A percentile compares a stretch with the other conserved stretches of the same genome.
These are phyloP conservation scores for Coenobita brevimanus DNA, from an alignment of 1,140 invertebrate genomes.

Conservation along the genomic window DNA sequence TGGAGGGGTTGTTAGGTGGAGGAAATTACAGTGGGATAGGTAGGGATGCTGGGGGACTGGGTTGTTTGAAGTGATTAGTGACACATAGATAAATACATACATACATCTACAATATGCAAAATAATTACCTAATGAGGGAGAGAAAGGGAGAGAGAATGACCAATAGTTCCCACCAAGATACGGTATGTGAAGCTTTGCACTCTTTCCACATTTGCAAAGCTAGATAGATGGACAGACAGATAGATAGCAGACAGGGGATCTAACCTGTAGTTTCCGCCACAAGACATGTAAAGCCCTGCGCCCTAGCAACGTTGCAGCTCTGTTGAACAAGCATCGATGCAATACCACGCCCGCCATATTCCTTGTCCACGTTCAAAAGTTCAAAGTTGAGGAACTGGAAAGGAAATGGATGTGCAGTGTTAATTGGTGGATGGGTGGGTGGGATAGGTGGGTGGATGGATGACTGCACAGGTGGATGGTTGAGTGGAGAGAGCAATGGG, in stretches of 20 bases:
- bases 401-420: neutral
- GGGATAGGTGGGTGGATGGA: neutral
- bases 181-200: neutral
- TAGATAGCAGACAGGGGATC: too few species aligned
- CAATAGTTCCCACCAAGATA: neutral
- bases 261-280: constrained; percentile 68
- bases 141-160: neutral
- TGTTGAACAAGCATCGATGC: constrained; percentile 68
- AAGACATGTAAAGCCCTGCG: constrained; percentile 56
- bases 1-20: neutral
- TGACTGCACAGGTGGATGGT: neutral
- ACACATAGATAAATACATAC: too few species aligned
- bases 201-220: neutral
- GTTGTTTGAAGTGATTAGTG: neutral
- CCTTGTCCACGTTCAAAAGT: constrained; percentile 67
- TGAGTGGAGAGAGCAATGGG: neutral
- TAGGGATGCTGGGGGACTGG: neutral
- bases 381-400: constrained; percentile 64
- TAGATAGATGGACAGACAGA: too few species aligned
- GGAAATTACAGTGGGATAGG: neutral
- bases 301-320: constrained; percentile 53
- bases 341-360: constrained; percentile 65
- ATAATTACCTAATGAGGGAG: neutral
- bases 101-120: too few species aligned
- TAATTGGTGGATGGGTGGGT: neutral